Percentiles rank a stretch among this genome's conserved stretches.
These are phyloP conservation scores for Emmelina monodactyla DNA, from an alignment of 2,888 invertebrate species.

Conservation along the genomic window DNA sequence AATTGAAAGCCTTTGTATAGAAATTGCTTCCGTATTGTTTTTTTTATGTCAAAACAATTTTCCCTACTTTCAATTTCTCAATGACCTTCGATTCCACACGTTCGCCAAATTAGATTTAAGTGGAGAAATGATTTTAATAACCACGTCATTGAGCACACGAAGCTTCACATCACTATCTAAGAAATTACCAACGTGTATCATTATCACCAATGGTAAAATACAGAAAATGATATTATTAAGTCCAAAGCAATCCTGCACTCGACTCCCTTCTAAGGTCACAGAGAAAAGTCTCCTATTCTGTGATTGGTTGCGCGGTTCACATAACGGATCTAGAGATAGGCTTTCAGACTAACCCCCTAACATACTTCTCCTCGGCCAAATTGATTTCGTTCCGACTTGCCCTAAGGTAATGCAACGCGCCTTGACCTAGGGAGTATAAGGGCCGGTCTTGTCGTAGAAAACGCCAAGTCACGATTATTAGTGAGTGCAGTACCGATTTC, in stretches of 20 bases:
- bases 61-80: no score
- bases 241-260: neutral
- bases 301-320: neutral
- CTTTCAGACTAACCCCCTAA: neutral
- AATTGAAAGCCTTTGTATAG: no score
- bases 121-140: no score
- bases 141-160: no score
- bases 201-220: no score
- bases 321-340: neutral
- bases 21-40: no score
- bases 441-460: slow-evolving; percentile 2
- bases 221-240: no score
- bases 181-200: no score
- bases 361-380: neutral
- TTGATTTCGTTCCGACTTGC: neutral
- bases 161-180: no score
- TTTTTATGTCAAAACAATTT: no score
- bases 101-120: no score
- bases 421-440: neutral
- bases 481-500: neutral
- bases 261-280: slow-evolving; percentile 27
- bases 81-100: no score
- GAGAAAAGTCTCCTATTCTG: slow-evolving; percentile 34
- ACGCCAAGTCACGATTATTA: slow-evolving; percentile 1
- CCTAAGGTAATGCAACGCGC: neutral